Evolutionary conservation across 2,797 vertebrate genomes (phyloP).

Genomic region (Tapera naevia): DNA sequence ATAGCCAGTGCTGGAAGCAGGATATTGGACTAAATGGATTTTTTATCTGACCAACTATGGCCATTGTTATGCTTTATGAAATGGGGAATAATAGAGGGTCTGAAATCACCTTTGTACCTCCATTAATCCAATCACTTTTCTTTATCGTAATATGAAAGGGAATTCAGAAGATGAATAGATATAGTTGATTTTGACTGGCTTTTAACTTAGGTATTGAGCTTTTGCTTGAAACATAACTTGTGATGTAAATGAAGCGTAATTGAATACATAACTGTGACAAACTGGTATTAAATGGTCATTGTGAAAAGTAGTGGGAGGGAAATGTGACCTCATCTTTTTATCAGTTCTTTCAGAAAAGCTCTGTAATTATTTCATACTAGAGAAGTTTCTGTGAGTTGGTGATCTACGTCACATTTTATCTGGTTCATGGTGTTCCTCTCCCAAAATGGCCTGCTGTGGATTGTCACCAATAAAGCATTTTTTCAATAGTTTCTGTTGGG

Average conservation of each 20-base stretch:
- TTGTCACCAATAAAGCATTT: background rate
- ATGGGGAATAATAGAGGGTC: background rate
- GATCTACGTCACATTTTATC: background rate
- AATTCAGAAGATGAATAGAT: background rate
- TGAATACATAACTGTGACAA: slow-evolving; percentile 8
- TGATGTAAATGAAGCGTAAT: slow-evolving; percentile 34
- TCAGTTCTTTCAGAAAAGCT: background rate
- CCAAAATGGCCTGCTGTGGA: background rate
- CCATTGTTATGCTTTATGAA: background rate
- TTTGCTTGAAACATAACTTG: slow-evolving; percentile 8
- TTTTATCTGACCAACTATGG: background rate
- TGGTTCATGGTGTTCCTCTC: background rate
- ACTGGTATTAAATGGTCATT: background rate
- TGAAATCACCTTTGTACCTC: background rate
- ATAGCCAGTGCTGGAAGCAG: background rate
- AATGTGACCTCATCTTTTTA: slow-evolving; percentile 28
- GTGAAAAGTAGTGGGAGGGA: slow-evolving; percentile 20
- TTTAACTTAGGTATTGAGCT: slow-evolving; percentile 31
- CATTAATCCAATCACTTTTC: background rate
- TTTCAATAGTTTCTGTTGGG: background rate
- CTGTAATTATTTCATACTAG: background rate
- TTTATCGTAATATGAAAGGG: background rate
- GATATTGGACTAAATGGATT: background rate
- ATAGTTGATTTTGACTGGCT: background rate
- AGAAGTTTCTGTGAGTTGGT: background rate